phyloP scores from a whole-genome alignment of 2,113 vertebrate species.

The Hemibagrus wyckioides region DNA sequence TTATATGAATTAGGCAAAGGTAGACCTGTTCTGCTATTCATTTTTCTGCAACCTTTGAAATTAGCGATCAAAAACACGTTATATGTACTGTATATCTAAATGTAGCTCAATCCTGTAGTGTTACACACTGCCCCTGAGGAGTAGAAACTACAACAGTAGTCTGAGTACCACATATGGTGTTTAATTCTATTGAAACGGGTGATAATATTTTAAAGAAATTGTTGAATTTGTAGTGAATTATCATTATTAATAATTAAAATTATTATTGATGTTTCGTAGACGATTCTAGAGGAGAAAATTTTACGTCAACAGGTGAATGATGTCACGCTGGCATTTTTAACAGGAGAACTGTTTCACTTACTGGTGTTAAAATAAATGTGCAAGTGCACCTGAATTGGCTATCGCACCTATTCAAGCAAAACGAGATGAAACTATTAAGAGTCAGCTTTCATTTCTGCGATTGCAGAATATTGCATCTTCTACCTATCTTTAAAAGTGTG shows the following conservation, averaged over 20 bases:
- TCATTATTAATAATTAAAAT: neutral
- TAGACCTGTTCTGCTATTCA: neutral
- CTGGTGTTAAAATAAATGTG: neutral
- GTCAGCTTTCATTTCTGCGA: conserved; percentile 8
- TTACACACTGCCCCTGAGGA: neutral
- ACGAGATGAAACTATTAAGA: conserved; percentile 5
- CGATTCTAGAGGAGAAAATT: neutral
- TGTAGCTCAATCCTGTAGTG: neutral
- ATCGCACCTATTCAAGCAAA: neutral
- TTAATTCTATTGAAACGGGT: neutral
- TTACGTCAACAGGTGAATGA: neutral
- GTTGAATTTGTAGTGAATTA: neutral
- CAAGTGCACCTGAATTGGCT: neutral
- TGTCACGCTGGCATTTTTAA: neutral
- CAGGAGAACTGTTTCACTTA: neutral
- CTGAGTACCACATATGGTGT: neutral
- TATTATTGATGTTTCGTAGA: neutral
- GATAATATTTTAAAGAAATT: neutral
- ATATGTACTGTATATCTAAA: neutral
- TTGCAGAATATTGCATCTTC: neutral
- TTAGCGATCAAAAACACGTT: neutral
- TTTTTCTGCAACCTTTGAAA: neutral
- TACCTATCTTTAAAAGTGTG: neutral
- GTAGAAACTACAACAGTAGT: neutral
- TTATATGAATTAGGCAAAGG: neutral